Evolutionary conservation across 2,888 invertebrate genomes (phyloP).

Genomic region (Heliconius erato): DNA sequence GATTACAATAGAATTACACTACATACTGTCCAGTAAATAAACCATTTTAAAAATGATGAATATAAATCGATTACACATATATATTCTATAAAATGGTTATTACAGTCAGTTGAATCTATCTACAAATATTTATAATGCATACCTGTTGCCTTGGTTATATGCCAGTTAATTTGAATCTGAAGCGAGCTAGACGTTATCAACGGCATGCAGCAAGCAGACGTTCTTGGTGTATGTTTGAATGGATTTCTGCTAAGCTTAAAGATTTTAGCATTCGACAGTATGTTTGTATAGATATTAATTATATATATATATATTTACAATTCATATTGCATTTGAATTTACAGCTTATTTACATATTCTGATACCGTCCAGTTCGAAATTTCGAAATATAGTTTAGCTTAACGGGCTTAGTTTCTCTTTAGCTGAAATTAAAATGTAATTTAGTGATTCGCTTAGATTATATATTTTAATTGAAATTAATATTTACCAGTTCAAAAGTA

Average conservation of each 20-base stretch:
- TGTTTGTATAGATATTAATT: slow-evolving; percentile 2
- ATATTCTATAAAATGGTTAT: background rate
- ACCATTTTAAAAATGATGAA: too few species aligned
- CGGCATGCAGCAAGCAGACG: slow-evolving; percentile 35
- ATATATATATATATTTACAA: slow-evolving; percentile 4
- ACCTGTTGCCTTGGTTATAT: slow-evolving; percentile 25
- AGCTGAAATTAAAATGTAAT: too few species aligned
- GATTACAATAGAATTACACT: too few species aligned
- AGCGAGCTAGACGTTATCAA: slow-evolving; percentile 39
- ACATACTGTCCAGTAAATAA: too few species aligned
- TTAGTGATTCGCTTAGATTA: too few species aligned
- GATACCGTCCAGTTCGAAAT: background rate
- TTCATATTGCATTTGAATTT: background rate
- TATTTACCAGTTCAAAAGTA: too few species aligned
- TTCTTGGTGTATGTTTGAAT: slow-evolving; percentile 17
- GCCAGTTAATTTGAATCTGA: slow-evolving; percentile 39
- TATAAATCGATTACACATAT: too few species aligned
- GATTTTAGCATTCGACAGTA: slow-evolving; percentile 25
- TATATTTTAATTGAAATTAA: too few species aligned
- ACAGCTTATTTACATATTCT: too few species aligned
- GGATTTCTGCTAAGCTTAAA: slow-evolving; percentile 25
- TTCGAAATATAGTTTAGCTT: too few species aligned
- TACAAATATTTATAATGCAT: slow-evolving; percentile 15
- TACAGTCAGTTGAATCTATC: background rate
- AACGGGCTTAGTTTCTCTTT: too few species aligned